A percentile compares a stretch with the other conserved stretches of the same genome.
phyloP scores from a whole-genome alignment of 2,888 invertebrate genomes.

The Dasypogon diadema region DNA sequence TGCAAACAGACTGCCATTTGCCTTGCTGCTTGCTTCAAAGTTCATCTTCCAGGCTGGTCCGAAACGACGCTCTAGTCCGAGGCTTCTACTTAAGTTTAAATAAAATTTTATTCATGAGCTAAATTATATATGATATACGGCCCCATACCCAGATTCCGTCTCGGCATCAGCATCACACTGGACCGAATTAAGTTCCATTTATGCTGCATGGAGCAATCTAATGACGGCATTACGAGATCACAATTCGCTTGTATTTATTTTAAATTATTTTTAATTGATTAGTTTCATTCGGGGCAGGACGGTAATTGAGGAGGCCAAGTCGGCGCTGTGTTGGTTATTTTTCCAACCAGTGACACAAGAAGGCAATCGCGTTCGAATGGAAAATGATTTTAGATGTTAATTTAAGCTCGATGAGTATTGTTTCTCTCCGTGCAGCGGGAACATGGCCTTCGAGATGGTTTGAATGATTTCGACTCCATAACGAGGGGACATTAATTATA shows the following conservation, averaged over 20 bases:
- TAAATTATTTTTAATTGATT: slow-evolving; percentile 58
- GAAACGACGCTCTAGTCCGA: background rate
- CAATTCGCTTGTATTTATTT: slow-evolving; percentile 57
- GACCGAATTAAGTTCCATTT: slow-evolving; percentile 56
- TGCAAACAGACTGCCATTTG: slow-evolving; percentile 3
- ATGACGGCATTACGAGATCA: slow-evolving; percentile 57
- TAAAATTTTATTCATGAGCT: slow-evolving; percentile 57
- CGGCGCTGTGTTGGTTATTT: slow-evolving; percentile 28
- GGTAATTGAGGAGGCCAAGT: slow-evolving; percentile 38
- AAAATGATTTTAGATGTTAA: slow-evolving; percentile 34
- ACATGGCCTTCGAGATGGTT: slow-evolving; percentile 28
- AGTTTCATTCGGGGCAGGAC: slow-evolving; percentile 53
- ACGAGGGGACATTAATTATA: slow-evolving; percentile 43
- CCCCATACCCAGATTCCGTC: slow-evolving; percentile 35
- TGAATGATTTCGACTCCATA: slow-evolving; percentile 46
- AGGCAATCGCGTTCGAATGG: slow-evolving; percentile 28
- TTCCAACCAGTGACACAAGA: slow-evolving; percentile 18
- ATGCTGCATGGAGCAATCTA: slow-evolving; percentile 55
- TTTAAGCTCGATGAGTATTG: background rate
- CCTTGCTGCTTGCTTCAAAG: slow-evolving; percentile 12
- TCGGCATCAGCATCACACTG: slow-evolving; percentile 45
- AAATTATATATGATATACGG: slow-evolving; percentile 56
- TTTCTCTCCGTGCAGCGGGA: slow-evolving; percentile 12
- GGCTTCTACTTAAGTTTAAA: slow-evolving; percentile 55
- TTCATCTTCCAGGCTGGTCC: slow-evolving; percentile 20